Evolutionary conservation across 2,113 vertebrate species (phyloP).

Genomic region (Myotis davidii): DNA sequence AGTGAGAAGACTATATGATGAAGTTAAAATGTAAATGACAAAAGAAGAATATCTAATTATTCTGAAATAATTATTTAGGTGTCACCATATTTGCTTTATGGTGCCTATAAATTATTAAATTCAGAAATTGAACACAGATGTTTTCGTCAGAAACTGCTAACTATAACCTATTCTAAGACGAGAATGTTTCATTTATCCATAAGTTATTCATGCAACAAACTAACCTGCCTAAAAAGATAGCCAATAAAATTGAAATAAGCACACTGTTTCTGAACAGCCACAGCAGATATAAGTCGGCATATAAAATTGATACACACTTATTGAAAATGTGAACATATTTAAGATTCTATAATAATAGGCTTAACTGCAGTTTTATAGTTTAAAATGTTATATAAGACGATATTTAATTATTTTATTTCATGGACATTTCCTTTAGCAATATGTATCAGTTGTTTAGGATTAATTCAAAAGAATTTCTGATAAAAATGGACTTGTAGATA

Average conservation of each 20-base stretch:
- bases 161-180: neutral
- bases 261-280: neutral
- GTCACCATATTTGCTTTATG: slow-evolving; percentile 6
- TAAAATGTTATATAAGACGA: neutral
- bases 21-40: slow-evolving; percentile 40
- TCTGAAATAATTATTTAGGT: slow-evolving; percentile 32
- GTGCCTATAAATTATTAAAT: neutral
- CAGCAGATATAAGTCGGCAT: neutral
- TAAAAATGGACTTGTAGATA: neutral
- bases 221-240: neutral
- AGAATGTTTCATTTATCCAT: neutral
- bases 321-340: neutral
- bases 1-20: neutral
- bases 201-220: neutral
- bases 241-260: neutral
- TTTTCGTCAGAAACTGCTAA: neutral
- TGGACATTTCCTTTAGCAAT: neutral
- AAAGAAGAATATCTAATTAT: slow-evolving; percentile 17
- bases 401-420: neutral
- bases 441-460: neutral
- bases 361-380: neutral
- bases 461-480: neutral
- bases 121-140: neutral
- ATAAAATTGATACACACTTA: neutral
- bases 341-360: neutral